Conservation (phyloP, 2,888 invertebrate species). For the Pyrrhosoma nymphula region DNA sequence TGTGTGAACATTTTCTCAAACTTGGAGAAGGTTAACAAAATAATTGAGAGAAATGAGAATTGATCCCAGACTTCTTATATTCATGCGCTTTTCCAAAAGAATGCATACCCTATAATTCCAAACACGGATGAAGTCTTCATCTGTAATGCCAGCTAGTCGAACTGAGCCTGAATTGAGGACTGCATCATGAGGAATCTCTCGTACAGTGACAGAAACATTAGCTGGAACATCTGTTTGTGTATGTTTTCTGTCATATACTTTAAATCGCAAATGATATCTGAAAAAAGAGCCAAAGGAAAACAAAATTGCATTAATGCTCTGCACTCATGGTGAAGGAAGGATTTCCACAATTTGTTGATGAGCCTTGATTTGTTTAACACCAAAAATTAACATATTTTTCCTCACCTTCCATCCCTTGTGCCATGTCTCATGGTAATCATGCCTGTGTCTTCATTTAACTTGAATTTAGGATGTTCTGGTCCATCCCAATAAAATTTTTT, state of each 20-base stretch:
- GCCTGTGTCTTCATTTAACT: constrained; percentile 93
- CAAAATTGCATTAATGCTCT: not conserved
- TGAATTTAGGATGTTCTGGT: constrained; percentile 91
- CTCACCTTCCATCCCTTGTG: constrained; percentile 88
- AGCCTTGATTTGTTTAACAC: not conserved
- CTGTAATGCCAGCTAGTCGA: constrained; percentile 94
- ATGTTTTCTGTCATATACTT: constrained; percentile 95
- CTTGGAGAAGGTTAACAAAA: too few species aligned
- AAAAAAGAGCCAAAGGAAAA: constrained; percentile 40
- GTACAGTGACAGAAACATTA: constrained; percentile 96
- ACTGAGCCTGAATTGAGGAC: constrained; percentile 97
- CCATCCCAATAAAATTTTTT: constrained; percentile 98
- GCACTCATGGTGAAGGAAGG: not conserved
- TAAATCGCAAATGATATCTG: constrained; percentile 79
- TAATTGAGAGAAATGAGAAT: too few species aligned
- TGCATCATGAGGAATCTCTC: constrained; percentile 96
- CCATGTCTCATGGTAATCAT: constrained; percentile 97
- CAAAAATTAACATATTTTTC: constrained; percentile 72
- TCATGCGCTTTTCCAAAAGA: not conserved
- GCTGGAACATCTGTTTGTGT: constrained; percentile 97
- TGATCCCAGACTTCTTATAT: too few species aligned
- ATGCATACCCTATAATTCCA: constrained; percentile 89
- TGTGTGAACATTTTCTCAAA: too few species aligned
- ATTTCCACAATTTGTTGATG: not conserved
- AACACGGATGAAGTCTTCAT: constrained; percentile 96